phyloP scores from a whole-genome alignment of 2,888 invertebrate genomes.

The Mesorhabditis sp. region DNA sequence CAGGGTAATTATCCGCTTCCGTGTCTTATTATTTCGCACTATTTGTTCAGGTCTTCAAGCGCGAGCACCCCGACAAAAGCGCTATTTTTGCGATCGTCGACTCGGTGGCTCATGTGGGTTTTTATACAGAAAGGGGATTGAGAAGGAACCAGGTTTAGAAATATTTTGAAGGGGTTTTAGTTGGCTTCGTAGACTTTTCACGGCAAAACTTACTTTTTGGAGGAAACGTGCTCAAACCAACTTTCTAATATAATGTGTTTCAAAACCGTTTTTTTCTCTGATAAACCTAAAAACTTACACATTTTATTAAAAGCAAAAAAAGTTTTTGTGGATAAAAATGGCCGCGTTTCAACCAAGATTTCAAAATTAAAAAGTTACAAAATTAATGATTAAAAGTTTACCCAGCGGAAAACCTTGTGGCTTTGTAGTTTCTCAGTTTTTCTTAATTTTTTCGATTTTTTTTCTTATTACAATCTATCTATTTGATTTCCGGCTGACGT shows the following conservation, averaged over 20 bases:
- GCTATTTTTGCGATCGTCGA: slow-evolving; percentile 56
- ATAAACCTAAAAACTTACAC: too few species aligned
- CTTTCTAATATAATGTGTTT: too few species aligned
- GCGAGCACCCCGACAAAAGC: slow-evolving; percentile 31
- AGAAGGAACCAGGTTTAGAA: too few species aligned
- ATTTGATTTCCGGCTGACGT: slow-evolving; percentile 64
- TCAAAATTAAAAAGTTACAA: not conserved
- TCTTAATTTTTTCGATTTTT: not conserved
- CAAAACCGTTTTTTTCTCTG: too few species aligned
- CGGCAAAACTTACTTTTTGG: too few species aligned
- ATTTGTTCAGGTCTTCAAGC: slow-evolving; percentile 28
- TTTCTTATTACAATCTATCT: not conserved
- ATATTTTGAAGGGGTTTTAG: too few species aligned
- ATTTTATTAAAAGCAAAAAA: too few species aligned
- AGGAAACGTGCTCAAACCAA: too few species aligned
- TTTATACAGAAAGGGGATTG: not conserved
- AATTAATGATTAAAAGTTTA: not conserved
- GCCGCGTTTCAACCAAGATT: too few species aligned
- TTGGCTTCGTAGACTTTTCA: too few species aligned
- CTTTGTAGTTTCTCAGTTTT: not conserved
- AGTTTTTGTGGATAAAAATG: too few species aligned
- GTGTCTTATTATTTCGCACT: not conserved
- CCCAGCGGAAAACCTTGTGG: too few species aligned
- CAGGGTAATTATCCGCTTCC: slow-evolving; percentile 59
- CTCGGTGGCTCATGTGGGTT: slow-evolving; percentile 41